A percentile compares a stretch with the other conserved stretches of the same genome.
phyloP scores from a whole-genome alignment of 2,888 invertebrate species.

The Drosophila nigritarsus region DNA sequence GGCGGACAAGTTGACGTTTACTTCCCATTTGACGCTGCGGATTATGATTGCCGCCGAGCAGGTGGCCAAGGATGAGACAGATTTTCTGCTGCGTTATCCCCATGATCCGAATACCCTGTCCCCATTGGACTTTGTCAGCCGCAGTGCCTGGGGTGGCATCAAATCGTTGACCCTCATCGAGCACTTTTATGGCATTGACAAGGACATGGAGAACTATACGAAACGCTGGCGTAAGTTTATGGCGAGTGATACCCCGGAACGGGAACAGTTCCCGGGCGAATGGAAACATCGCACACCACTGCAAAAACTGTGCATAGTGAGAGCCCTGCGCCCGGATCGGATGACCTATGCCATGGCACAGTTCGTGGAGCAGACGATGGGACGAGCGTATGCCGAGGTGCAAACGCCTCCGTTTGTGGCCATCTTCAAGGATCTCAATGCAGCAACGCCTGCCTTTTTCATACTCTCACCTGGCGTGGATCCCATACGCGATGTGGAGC shows the following conservation, averaged over 20 bases:
- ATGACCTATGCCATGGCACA: conserved; percentile 94
- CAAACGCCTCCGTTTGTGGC: conserved; percentile 92
- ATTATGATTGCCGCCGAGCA: conserved; percentile 85
- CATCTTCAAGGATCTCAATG: conserved; percentile 93
- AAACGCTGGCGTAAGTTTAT: conserved; percentile 97
- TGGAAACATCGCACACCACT: conserved; percentile 96
- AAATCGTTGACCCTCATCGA: conserved; percentile 91
- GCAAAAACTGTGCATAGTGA: conserved; percentile 96
- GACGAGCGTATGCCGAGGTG: conserved; percentile 92
- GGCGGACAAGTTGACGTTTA: conserved; percentile 95
- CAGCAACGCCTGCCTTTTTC: conserved; percentile 95
- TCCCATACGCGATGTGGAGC: conserved; percentile 92
- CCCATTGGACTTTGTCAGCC: conserved; percentile 93
- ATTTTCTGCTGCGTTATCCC: conserved; percentile 95
- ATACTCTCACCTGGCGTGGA: conserved; percentile 98
- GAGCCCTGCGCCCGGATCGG: conserved; percentile 95
- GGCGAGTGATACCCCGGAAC: conserved; percentile 95
- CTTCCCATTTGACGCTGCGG: conserved; percentile 94
- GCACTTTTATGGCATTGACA: conserved; percentile 94
- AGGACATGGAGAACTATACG: conserved; percentile 95
- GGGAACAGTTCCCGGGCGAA: conserved; percentile 97
- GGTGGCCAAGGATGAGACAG: conserved; percentile 91
- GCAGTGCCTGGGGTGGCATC: conserved; percentile 93
- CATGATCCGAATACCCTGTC: conserved; percentile 89
- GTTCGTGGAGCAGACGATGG: conserved; percentile 96